Evolutionary conservation across 2,888 invertebrate genomes (phyloP).

Genomic region (Shargacucullia verbasci): DNA sequence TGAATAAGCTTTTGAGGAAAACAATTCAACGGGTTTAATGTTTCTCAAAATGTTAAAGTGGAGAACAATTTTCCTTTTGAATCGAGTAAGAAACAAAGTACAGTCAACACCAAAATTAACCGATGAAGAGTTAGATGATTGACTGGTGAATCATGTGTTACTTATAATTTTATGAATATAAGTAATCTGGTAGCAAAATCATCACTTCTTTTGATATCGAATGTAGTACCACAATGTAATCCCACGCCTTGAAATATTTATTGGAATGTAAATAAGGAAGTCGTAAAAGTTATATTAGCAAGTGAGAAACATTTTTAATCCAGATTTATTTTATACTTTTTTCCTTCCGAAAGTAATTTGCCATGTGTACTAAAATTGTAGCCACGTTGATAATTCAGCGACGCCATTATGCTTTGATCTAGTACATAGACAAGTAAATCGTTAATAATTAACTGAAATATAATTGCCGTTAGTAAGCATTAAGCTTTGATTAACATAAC

Average conservation of each 20-base stretch:
- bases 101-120: too few relatives aligned
- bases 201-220: too few relatives aligned
- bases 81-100: background rate
- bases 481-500: conserved; percentile 6
- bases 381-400: too few relatives aligned
- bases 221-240: too few relatives aligned
- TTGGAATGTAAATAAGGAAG: conserved; percentile 14
- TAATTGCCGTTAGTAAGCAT: conserved; percentile 17
- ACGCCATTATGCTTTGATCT: too few relatives aligned
- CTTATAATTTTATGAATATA: too few relatives aligned
- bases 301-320: conserved; percentile 2
- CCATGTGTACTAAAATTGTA: too few relatives aligned
- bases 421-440: background rate
- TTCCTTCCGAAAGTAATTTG: conserved; percentile 6
- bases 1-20: conserved; percentile 21
- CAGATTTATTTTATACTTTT: conserved; percentile 2
- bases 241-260: background rate
- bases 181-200: too few relatives aligned
- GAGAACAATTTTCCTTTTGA: conserved; percentile 26
- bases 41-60: conserved; percentile 17
- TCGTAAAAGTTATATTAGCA: conserved; percentile 11
- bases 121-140: too few relatives aligned
- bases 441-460: conserved; percentile 27
- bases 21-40: conserved; percentile 27
- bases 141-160: too few relatives aligned